phyloP scores from a whole-genome alignment of 2,113 vertebrate genomes.

The Cyrtonyx montezumae region DNA sequence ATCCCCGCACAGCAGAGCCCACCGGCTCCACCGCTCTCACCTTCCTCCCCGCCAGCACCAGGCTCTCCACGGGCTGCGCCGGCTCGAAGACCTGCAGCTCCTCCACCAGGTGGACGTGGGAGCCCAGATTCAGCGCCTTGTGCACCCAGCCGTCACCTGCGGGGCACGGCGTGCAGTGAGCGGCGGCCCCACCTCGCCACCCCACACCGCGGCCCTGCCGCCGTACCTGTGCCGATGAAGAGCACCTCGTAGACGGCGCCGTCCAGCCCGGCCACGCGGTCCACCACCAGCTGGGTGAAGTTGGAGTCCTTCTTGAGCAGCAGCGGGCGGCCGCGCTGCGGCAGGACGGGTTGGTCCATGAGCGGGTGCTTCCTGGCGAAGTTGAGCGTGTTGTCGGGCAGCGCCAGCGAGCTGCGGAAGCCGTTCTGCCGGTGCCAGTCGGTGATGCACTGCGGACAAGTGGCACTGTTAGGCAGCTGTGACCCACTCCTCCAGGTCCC shows the following conservation, averaged over 20 bases:
- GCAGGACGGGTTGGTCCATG: slow-evolving; percentile 87
- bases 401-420: slow-evolving; percentile 90
- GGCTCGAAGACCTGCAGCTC: slow-evolving; percentile 94
- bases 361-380: slow-evolving; percentile 97
- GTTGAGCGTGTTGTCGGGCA: slow-evolving; percentile 94
- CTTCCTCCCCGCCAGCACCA: slow-evolving; percentile 89
- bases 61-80: slow-evolving; percentile 87
- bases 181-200: neutral
- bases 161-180: neutral
- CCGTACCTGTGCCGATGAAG: slow-evolving; percentile 93
- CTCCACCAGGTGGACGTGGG: slow-evolving; percentile 88
- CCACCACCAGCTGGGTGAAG: slow-evolving; percentile 92
- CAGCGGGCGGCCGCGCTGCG: slow-evolving; percentile 84
- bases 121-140: slow-evolving; percentile 87
- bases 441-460: slow-evolving; percentile 87
- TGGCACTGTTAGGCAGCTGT: fast-evolving
- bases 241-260: slow-evolving; percentile 86
- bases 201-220: fast-evolving
- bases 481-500: too few relatives aligned
- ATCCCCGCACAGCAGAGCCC: too few relatives aligned
- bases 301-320: slow-evolving; percentile 92
- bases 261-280: slow-evolving; percentile 82
- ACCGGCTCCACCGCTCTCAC: slow-evolving; percentile 57
- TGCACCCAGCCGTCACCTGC: slow-evolving; percentile 92
- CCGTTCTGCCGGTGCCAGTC: slow-evolving; percentile 87